A percentile compares a stretch with the other conserved stretches of the same genome.
Conservation (phyloP, 2,113 vertebrate species). For the Calypte anna region DNA sequence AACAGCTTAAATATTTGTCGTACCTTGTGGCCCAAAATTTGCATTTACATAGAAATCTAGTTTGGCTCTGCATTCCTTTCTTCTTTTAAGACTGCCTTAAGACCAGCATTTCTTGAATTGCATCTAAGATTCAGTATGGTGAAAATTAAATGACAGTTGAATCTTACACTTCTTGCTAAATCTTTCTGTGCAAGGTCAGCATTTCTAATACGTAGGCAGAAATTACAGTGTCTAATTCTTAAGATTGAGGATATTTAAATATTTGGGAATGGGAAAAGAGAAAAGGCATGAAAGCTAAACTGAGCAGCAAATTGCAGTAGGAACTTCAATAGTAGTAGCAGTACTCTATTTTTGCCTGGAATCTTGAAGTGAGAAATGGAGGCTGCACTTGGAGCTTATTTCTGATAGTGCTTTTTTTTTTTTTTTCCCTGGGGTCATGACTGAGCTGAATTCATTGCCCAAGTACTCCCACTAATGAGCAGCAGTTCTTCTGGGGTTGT, state of each 20-base stretch:
- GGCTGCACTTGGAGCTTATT: not conserved
- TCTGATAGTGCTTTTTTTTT: not conserved
- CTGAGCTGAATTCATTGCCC: not conserved
- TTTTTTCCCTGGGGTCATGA: not conserved
- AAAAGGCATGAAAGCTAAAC: not conserved
- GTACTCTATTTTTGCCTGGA: not conserved
- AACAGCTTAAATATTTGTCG: not conserved
- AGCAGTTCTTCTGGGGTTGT: not conserved
- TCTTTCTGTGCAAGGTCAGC: not conserved
- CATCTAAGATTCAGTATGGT: not conserved
- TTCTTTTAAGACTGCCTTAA: not conserved
- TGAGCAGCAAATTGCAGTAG: not conserved
- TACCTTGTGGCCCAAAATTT: not conserved
- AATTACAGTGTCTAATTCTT: not conserved
- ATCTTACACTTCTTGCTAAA: not conserved
- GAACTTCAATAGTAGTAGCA: not conserved
- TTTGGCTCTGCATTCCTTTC: not conserved
- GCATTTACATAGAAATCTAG: not conserved
- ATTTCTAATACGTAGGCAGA: not conserved
- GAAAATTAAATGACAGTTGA: not conserved
- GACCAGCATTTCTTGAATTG: not conserved
- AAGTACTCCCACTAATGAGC: not conserved
- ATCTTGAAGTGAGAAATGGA: not conserved
- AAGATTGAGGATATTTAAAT: not conserved
- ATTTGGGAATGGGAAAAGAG: not conserved